Conservation (phyloP, 2,888 invertebrate species). For the Mesorhabditis spiculigera region DNA sequence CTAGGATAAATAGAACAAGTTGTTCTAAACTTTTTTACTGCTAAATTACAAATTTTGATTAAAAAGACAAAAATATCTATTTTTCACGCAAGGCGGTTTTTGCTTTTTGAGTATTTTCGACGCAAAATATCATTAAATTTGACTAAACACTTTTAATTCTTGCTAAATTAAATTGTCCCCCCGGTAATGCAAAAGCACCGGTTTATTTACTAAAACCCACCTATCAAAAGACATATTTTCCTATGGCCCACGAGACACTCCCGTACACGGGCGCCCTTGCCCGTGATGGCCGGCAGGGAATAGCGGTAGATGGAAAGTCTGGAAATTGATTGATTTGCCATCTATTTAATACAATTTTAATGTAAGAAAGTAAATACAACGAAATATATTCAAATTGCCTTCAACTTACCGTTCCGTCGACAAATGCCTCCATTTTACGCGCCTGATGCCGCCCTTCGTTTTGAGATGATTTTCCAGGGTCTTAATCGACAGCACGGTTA, state of each 20-base stretch:
- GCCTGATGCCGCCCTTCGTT: slow-evolving; percentile 28
- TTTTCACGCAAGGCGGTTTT: too few species aligned
- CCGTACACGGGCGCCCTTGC: slow-evolving; percentile 15
- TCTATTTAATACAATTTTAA: too few species aligned
- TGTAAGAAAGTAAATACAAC: too few species aligned
- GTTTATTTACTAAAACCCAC: not conserved
- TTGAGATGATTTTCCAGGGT: slow-evolving; percentile 37
- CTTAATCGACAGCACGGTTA: slow-evolving; percentile 37
- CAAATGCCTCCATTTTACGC: slow-evolving; percentile 40
- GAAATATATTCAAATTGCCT: too few species aligned
- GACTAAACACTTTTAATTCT: too few species aligned
- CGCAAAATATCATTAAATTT: too few species aligned
- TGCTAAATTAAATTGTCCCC: too few species aligned
- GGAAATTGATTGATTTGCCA: not conserved
- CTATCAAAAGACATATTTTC: slow-evolving; percentile 1
- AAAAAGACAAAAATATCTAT: too few species aligned
- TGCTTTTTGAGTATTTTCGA: too few species aligned
- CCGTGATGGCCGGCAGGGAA: slow-evolving; percentile 34
- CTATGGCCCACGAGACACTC: not conserved
- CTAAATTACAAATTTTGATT: too few species aligned
- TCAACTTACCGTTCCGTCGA: slow-evolving; percentile 21
- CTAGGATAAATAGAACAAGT: not conserved
- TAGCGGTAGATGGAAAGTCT: slow-evolving; percentile 34
- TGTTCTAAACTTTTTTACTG: not conserved
- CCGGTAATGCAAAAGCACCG: too few species aligned